A percentile compares a stretch with the other conserved stretches of the same genome.
Conservation (phyloP, 2,888 invertebrate genomes). For the Lymantria monacha region DNA sequence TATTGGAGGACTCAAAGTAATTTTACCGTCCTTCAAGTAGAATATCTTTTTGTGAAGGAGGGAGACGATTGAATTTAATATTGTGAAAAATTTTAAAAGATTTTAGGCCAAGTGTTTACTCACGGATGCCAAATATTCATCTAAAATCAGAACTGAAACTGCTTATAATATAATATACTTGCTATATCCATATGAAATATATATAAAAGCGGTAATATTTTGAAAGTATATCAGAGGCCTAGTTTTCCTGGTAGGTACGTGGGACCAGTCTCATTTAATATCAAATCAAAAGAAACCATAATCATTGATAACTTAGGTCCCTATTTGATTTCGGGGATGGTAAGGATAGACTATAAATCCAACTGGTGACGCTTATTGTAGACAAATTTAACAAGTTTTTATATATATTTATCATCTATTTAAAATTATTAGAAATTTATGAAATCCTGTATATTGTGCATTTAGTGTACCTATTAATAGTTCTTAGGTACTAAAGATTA, state of each 20-base stretch:
- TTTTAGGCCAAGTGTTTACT: constrained; percentile 46
- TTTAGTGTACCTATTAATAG: constrained; percentile 58
- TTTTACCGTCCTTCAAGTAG: constrained; percentile 67
- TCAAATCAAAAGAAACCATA: constrained; percentile 68
- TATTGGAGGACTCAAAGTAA: constrained; percentile 53
- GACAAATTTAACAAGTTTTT: constrained; percentile 69
- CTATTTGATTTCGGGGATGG: constrained; percentile 62
- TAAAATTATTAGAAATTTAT: constrained; percentile 54
- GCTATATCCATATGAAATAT: constrained; percentile 22
- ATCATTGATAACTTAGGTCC: constrained; percentile 65
- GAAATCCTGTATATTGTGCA: constrained; percentile 72
- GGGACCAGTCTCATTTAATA: constrained; percentile 78
- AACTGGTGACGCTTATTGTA: constrained; percentile 79
- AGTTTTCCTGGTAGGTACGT: constrained; percentile 66
- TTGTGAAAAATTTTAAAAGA: constrained; percentile 33
- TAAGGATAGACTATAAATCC: constrained; percentile 59
- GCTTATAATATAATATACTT: constrained; percentile 21
- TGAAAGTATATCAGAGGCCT: constrained; percentile 53
- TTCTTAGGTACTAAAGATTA: constrained; percentile 43
- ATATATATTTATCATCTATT: constrained; percentile 65
- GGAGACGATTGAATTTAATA: constrained; percentile 38
- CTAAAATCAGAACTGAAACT: constrained; percentile 28
- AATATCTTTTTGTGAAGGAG: constrained; percentile 41
- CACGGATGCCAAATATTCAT: constrained; percentile 47
- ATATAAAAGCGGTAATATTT: constrained; percentile 19